A percentile compares a stretch with the other conserved stretches of the same genome.
Conservation (phyloP, 30 jellyfish, hydroid and myxozoan genomes). For the Hydractinia echinata region DNA sequence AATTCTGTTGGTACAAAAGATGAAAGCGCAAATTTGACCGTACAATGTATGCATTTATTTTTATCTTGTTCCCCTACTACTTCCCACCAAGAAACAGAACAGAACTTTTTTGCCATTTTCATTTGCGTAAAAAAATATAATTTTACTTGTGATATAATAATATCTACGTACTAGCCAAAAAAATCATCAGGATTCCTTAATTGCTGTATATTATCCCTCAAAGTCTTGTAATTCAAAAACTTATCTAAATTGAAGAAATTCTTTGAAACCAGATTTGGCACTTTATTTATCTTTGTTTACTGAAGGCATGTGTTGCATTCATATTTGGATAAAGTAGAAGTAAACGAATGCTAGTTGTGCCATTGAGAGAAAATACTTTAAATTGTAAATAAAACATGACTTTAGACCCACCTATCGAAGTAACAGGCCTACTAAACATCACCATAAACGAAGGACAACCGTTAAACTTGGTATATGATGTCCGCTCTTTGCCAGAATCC, state of each 20-base stretch:
- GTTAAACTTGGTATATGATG: slow-evolving; percentile 1
- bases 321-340: neutral
- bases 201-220: no score
- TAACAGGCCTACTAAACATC: neutral
- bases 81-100: neutral
- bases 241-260: neutral
- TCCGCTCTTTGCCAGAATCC: neutral
- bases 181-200: no score
- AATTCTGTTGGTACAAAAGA: slow-evolving; percentile 3
- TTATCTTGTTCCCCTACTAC: neutral
- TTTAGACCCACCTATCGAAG: slow-evolving; percentile 15
- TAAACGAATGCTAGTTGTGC: no score
- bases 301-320: neutral
- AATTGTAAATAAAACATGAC: neutral
- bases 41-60: neutral
- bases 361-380: no score
- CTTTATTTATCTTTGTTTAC: neutral
- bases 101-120: no score
- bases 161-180: no score
- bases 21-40: neutral
- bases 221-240: no score
- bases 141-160: no score
- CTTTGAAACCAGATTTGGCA: neutral
- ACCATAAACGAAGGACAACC: slow-evolving; percentile 19
- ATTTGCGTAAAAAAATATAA: no score